These are phyloP conservation scores for Microcebus lehilahytsara DNA, from an alignment of 2,113 vertebrate species.

Conservation along the genomic window DNA sequence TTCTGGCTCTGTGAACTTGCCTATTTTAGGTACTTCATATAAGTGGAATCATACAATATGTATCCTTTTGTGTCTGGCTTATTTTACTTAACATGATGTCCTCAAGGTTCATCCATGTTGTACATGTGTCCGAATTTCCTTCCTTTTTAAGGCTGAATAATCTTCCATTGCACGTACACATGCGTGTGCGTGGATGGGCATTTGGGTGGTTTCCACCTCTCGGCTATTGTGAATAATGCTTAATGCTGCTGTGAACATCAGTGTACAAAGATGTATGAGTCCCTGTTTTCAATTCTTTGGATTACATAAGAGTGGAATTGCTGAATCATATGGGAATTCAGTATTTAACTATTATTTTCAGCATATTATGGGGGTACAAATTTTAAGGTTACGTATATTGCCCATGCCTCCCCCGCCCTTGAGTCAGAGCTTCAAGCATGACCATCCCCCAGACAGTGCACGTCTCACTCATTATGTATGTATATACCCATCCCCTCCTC, in stretches of 20 bases:
- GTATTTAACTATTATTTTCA: not conserved
- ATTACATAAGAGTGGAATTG: not conserved
- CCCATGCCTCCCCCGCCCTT: too few relatives aligned
- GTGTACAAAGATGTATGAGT: rapidly evolving
- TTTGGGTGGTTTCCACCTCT: too few relatives aligned
- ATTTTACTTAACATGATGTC: not conserved
- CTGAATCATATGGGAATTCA: not conserved
- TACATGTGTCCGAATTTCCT: not conserved
- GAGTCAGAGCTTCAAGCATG: too few relatives aligned
- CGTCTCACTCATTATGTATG: too few relatives aligned
- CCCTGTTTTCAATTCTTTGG: not conserved
- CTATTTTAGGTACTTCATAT: rapidly evolving
- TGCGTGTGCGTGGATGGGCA: not conserved
- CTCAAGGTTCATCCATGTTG: not conserved
- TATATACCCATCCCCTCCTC: too few relatives aligned
- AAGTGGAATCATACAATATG: not conserved
- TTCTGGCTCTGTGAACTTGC: not conserved
- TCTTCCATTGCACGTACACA: rapidly evolving
- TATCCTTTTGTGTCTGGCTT: not conserved
- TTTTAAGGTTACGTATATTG: too few relatives aligned
- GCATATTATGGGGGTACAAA: too few relatives aligned
- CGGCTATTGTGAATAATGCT: not conserved
- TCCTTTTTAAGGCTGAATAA: not conserved
- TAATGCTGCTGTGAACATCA: rapidly evolving
- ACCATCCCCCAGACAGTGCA: too few relatives aligned